Evolutionary conservation across 53 echinoderm and acorn worm species (phyloP).

Genomic region (Temnopleurus reevesii): DNA sequence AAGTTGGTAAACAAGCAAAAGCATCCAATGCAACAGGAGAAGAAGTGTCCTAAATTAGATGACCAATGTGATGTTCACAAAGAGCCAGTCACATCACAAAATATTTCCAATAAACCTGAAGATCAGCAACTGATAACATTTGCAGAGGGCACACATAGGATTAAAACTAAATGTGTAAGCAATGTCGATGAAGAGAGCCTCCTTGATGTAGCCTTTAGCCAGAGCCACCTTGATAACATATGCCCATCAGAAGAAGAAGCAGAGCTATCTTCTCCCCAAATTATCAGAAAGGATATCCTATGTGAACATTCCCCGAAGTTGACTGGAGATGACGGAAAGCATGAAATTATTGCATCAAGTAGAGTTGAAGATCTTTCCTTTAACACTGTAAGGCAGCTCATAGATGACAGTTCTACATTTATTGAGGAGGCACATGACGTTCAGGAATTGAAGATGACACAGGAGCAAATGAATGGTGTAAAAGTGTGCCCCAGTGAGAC

Average conservation of each 20-base stretch:
- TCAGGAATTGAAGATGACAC: no score
- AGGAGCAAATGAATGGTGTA: no score
- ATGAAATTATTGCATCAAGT: background rate
- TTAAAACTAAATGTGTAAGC: background rate
- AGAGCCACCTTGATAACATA: background rate
- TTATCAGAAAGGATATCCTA: background rate
- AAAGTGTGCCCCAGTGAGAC: no score
- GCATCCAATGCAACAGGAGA: background rate
- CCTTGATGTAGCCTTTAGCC: background rate
- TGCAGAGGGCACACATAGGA: background rate
- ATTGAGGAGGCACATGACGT: background rate
- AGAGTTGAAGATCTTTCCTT: background rate
- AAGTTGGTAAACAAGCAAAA: background rate
- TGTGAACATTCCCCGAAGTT: background rate
- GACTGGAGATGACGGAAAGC: background rate
- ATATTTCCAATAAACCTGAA: background rate
- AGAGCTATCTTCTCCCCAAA: background rate
- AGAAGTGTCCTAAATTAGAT: background rate
- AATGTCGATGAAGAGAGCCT: background rate
- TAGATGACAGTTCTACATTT: conserved; percentile 34
- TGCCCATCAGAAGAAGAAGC: background rate
- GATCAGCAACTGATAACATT: no score
- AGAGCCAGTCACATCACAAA: background rate
- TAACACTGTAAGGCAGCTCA: conserved; percentile 23
- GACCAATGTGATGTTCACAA: background rate